phyloP scores from a whole-genome alignment of 2,888 invertebrate species.

The Andrena trimmerana region DNA sequence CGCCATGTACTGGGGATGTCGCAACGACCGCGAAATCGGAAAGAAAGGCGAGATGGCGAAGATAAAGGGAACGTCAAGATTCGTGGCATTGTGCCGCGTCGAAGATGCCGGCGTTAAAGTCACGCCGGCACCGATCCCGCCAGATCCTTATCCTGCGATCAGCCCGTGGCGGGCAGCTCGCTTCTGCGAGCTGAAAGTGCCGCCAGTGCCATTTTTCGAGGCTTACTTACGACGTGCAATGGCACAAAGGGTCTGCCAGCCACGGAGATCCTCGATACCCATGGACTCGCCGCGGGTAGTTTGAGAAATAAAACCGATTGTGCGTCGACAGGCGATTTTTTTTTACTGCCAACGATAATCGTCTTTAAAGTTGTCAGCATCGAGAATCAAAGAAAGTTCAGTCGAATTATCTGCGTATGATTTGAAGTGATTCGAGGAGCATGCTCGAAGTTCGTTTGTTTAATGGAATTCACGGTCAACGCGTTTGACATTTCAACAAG shows the following conservation, averaged over 20 bases:
- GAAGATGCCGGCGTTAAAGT: slow-evolving; percentile 62
- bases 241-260: slow-evolving; percentile 34
- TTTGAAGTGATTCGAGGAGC: slow-evolving; percentile 30
- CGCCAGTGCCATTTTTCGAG: slow-evolving; percentile 56
- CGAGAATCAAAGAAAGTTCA: not conserved
- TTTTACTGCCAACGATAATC: not conserved
- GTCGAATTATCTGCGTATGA: not conserved
- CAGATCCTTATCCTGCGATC: slow-evolving; percentile 69
- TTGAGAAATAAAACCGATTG: slow-evolving; percentile 16
- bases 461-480: slow-evolving; percentile 24
- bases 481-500: slow-evolving; percentile 44
- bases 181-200: slow-evolving; percentile 40
- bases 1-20: not conserved
- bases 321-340: not conserved
- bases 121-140: slow-evolving; percentile 52
- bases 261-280: slow-evolving; percentile 4
- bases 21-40: slow-evolving; percentile 16
- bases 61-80: slow-evolving; percentile 60
- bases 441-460: slow-evolving; percentile 56
- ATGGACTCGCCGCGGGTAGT: not conserved
- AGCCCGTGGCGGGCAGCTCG: slow-evolving; percentile 20
- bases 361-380: not conserved
- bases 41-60: slow-evolving; percentile 57
- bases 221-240: slow-evolving; percentile 41
- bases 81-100: slow-evolving; percentile 65